These are phyloP conservation scores for Drosophila tsacasi DNA, from an alignment of 1,140 invertebrate genomes.

Conservation along the genomic window DNA sequence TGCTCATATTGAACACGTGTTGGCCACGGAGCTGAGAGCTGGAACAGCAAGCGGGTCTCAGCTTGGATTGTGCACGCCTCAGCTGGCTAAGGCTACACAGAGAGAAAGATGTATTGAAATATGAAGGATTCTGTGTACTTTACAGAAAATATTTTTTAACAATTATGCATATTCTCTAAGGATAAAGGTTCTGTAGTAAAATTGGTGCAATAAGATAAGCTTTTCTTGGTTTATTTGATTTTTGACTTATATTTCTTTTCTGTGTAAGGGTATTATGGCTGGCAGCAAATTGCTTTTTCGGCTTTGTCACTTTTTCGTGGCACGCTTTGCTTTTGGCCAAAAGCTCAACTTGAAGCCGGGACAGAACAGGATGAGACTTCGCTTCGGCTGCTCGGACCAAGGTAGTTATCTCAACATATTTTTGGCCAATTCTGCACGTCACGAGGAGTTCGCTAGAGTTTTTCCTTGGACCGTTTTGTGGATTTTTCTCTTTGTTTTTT, in stretches of 20 bases:
- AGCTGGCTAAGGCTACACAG: slow-evolving; percentile 27
- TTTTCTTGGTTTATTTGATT: background rate
- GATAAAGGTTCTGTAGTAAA: background rate
- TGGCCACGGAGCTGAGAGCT: slow-evolving; percentile 30
- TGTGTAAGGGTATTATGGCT: slow-evolving; percentile 62
- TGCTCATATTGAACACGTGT: slow-evolving; percentile 83
- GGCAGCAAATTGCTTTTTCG: slow-evolving; percentile 80
- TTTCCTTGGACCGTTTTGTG: slow-evolving; percentile 13
- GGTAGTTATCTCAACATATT: slow-evolving; percentile 65
- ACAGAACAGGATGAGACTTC: slow-evolving; percentile 29
- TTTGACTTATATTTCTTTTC: slow-evolving; percentile 1
- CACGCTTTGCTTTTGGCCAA: slow-evolving; percentile 53
- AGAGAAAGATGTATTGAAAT: background rate
- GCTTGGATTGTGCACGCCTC: slow-evolving; percentile 53
- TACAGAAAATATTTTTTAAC: background rate
- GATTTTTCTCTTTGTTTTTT: slow-evolving; percentile 15
- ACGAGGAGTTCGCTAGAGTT: slow-evolving; percentile 54
- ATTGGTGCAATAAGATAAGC: background rate
- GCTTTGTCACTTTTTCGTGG: slow-evolving; percentile 78
- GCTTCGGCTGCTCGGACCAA: slow-evolving; percentile 10
- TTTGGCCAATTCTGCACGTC: slow-evolving; percentile 76
- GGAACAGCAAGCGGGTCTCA: slow-evolving; percentile 25
- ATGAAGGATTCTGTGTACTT: background rate
- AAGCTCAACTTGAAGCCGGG: slow-evolving; percentile 29
- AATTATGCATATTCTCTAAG: background rate